Percentiles rank a stretch among this genome's conserved stretches.
Conservation (phyloP, 2,888 invertebrate genomes). For the Cataglyphis albicans region DNA sequence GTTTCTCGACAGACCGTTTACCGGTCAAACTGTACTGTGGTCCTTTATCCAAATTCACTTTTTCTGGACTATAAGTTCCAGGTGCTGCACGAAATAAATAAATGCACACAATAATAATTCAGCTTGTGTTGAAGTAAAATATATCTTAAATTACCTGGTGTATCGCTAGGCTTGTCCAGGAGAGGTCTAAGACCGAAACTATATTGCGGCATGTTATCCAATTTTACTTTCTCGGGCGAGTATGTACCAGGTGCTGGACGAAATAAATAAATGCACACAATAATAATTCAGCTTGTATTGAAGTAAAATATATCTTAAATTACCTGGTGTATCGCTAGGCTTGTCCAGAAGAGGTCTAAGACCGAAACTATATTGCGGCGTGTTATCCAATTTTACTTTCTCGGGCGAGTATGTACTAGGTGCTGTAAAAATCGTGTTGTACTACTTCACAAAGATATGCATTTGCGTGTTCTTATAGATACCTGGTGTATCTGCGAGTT, state of each 20-base stretch:
- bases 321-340: slow-evolving; percentile 89
- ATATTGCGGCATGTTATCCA: slow-evolving; percentile 72
- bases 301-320: slow-evolving; percentile 11
- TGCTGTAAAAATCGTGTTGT: slow-evolving; percentile 51
- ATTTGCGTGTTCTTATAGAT: background rate
- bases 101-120: background rate
- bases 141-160: slow-evolving; percentile 87
- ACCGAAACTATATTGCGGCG: slow-evolving; percentile 73
- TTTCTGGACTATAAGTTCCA: slow-evolving; percentile 84
- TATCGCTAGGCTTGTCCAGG: slow-evolving; percentile 87
- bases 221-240: slow-evolving; percentile 75
- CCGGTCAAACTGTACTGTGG: slow-evolving; percentile 90
- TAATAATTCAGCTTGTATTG: background rate
- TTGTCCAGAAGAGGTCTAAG: slow-evolving; percentile 84
- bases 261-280: background rate
- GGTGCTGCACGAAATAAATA: slow-evolving; percentile 31
- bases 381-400: slow-evolving; percentile 72
- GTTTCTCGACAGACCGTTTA: slow-evolving; percentile 88
- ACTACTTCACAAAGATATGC: background rate
- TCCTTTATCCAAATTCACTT: slow-evolving; percentile 88
- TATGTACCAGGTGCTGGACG: slow-evolving; percentile 64
- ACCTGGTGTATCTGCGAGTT: slow-evolving; percentile 89
- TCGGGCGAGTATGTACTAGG: slow-evolving; percentile 75
- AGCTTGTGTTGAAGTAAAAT: background rate
- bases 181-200: slow-evolving; percentile 72